Evolutionary conservation across 2,888 invertebrate species (phyloP).

Genomic region (Cerceris ruficornis): DNA sequence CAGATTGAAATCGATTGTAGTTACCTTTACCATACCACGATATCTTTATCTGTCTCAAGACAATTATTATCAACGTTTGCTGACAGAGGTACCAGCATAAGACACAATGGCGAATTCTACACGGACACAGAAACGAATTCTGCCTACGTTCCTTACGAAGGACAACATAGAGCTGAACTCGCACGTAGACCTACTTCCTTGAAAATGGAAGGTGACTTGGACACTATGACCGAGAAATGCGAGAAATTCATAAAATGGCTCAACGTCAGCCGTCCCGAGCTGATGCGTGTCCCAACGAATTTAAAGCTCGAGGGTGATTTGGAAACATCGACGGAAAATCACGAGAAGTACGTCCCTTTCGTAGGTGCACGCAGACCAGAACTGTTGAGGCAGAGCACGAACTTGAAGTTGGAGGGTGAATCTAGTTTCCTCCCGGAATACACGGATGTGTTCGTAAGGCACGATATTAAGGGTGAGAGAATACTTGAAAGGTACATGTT

Average conservation of each 20-base stretch:
- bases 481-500: neutral
- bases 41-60: neutral
- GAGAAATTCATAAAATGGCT: slow-evolving; percentile 80
- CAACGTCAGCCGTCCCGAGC: slow-evolving; percentile 80
- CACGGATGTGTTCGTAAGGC: slow-evolving; percentile 77
- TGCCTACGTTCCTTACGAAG: slow-evolving; percentile 81
- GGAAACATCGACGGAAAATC: slow-evolving; percentile 81
- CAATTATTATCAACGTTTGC: neutral
- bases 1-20: neutral
- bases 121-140: slow-evolving; percentile 82
- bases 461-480: slow-evolving; percentile 63
- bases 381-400: slow-evolving; percentile 79
- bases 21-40: slow-evolving; percentile 1
- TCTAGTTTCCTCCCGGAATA: slow-evolving; percentile 81
- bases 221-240: slow-evolving; percentile 82
- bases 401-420: slow-evolving; percentile 83
- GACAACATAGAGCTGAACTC: slow-evolving; percentile 81
- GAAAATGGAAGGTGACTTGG: slow-evolving; percentile 83
- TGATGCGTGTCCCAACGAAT: slow-evolving; percentile 81
- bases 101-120: slow-evolving; percentile 74
- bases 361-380: slow-evolving; percentile 81
- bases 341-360: slow-evolving; percentile 81
- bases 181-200: slow-evolving; percentile 81
- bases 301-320: slow-evolving; percentile 83
- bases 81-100: slow-evolving; percentile 72